These are phyloP conservation scores for Urophycis tenuis DNA, from an alignment of 2,797 vertebrate genomes.

Conservation along the genomic window DNA sequence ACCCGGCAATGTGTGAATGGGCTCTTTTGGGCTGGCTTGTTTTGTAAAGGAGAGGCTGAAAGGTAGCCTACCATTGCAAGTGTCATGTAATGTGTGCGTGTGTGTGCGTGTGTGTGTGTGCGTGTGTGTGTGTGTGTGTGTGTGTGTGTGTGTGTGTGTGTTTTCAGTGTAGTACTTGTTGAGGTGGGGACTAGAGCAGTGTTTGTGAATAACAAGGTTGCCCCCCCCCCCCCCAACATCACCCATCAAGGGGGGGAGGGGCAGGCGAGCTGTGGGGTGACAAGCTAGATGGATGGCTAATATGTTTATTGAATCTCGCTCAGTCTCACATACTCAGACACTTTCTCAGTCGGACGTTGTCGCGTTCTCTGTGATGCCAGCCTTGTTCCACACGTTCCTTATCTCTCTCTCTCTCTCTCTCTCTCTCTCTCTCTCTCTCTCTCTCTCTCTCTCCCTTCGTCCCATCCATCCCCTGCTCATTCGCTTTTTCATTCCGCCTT, in stretches of 20 bases:
- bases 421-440: not conserved
- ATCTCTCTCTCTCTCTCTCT: not conserved
- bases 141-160: not conserved
- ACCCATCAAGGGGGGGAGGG: no score
- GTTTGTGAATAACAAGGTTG: slow-evolving; percentile 40
- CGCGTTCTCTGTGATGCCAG: not conserved
- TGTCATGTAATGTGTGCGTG: not conserved
- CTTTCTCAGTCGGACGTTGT: slow-evolving; percentile 20
- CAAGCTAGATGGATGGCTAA: slow-evolving; percentile 50
- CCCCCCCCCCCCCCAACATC: not conserved
- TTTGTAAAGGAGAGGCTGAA: slow-evolving; percentile 46
- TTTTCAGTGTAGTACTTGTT: slow-evolving; percentile 14
- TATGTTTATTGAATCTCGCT: slow-evolving; percentile 26
- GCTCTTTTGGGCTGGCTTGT: slow-evolving; percentile 42
- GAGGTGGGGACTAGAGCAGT: slow-evolving; percentile 33
- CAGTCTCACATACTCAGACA: slow-evolving; percentile 8
- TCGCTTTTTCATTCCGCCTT: slow-evolving; percentile 18
- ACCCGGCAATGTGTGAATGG: slow-evolving; percentile 45
- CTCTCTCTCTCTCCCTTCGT: not conserved
- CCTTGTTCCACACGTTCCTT: slow-evolving; percentile 1
- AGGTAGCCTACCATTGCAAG: slow-evolving; percentile 14
- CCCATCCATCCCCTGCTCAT: slow-evolving; percentile 16
- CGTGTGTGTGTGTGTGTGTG: not conserved
- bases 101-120: no score
- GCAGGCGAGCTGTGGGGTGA: no score